Evolutionary conservation across 2,797 vertebrate species (phyloP).

Genomic region (Molossus alvarezi): DNA sequence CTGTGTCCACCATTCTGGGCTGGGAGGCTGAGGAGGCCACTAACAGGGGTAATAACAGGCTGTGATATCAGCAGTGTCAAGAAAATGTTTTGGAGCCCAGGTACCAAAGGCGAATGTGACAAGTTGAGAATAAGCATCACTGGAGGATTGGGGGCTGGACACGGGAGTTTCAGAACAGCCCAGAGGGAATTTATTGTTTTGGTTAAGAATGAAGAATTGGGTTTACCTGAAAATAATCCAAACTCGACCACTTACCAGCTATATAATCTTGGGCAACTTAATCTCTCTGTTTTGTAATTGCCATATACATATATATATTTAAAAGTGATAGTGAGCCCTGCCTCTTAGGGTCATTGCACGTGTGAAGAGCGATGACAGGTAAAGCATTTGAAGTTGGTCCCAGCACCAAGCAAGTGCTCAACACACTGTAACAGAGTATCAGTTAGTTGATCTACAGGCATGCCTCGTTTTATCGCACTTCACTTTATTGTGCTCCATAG

Average conservation of each 20-base stretch:
- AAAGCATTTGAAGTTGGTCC: background rate
- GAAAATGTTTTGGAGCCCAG: background rate
- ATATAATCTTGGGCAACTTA: background rate
- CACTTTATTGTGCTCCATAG: background rate
- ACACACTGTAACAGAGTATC: background rate
- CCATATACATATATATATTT: background rate
- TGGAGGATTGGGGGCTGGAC: background rate
- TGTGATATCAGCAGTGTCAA: background rate
- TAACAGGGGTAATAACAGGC: background rate
- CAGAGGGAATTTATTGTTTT: background rate
- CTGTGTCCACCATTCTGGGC: background rate
- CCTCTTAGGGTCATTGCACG: background rate
- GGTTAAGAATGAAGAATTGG: background rate
- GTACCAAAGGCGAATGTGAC: background rate
- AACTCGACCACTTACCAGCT: background rate
- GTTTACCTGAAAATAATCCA: background rate
- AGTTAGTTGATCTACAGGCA: background rate
- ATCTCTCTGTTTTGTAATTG: conserved; percentile 19
- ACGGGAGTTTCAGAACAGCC: background rate
- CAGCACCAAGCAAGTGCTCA: background rate
- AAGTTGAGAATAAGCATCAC: background rate
- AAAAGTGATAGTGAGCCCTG: background rate
- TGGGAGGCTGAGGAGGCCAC: background rate
- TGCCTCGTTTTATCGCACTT: background rate
- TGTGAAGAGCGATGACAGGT: background rate